phyloP scores from a whole-genome alignment of 2,113 vertebrate species.

The Xiphorhynchus elegans region DNA sequence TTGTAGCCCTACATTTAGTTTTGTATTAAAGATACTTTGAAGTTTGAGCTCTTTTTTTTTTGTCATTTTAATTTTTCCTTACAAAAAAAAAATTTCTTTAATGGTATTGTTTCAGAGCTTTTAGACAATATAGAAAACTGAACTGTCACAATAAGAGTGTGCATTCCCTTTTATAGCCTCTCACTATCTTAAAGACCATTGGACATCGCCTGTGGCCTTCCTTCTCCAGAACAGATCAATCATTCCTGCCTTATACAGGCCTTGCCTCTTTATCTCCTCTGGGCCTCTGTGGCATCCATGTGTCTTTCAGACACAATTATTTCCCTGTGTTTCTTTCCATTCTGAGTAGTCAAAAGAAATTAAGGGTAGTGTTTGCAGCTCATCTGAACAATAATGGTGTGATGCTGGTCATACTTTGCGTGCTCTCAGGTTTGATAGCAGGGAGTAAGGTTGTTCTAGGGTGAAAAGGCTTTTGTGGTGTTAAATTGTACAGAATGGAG shows the following conservation, averaged over 20 bases:
- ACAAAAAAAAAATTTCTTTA: not conserved
- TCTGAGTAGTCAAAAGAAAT: not conserved
- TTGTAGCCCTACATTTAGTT: not conserved
- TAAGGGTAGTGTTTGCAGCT: accelerated
- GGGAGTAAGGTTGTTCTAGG: not conserved
- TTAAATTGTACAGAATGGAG: not conserved
- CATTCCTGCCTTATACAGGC: not conserved
- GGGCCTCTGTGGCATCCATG: not conserved
- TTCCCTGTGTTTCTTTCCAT: not conserved
- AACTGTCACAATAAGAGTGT: not conserved
- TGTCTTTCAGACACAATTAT: not conserved
- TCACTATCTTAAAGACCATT: not conserved
- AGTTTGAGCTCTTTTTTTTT: not conserved
- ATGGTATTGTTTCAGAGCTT: not conserved
- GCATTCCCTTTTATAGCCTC: not conserved
- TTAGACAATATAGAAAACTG: not conserved
- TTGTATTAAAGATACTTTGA: not conserved
- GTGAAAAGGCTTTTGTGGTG: not conserved
- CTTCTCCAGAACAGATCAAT: not conserved
- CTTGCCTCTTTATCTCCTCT: not conserved
- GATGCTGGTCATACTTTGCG: not conserved
- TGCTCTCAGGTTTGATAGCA: not conserved
- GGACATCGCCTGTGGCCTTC: not conserved
- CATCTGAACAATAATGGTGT: not conserved
- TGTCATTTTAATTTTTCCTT: not conserved